A percentile compares a stretch with the other conserved stretches of the same genome.
Conservation (phyloP, 2,797 vertebrate species). For the Chaetodon trifasciatus region DNA sequence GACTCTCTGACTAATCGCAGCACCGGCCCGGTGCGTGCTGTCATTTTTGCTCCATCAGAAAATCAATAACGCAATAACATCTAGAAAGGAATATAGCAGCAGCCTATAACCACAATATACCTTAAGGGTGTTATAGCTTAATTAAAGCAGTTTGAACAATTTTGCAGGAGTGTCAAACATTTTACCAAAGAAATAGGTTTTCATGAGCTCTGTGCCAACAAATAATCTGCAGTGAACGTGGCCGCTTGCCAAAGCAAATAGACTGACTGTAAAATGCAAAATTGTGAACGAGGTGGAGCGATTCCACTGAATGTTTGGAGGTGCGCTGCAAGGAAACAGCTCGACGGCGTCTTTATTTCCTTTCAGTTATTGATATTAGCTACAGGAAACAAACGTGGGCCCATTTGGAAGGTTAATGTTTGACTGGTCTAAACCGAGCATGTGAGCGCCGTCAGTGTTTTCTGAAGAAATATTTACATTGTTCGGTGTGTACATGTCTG, state of each 20-base stretch:
- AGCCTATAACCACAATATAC: neutral
- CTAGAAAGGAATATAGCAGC: neutral
- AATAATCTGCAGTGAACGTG: slow-evolving; percentile 10
- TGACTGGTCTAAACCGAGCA: neutral
- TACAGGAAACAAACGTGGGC: slow-evolving; percentile 2
- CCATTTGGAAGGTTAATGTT: slow-evolving; percentile 7
- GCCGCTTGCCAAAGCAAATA: slow-evolving; percentile 23
- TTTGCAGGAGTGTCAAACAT: neutral
- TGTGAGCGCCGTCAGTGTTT: neutral
- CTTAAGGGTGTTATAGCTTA: neutral
- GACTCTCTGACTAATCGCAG: neutral
- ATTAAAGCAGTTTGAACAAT: neutral
- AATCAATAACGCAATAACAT: neutral
- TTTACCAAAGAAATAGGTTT: slow-evolving; percentile 10
- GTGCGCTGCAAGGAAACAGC: slow-evolving; percentile 53
- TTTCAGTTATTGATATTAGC: slow-evolving; percentile 22
- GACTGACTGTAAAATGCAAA: slow-evolving; percentile 38
- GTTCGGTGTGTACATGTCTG: neutral
- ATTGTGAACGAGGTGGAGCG: slow-evolving; percentile 12
- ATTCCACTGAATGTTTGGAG: slow-evolving; percentile 10
- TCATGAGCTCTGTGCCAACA: neutral
- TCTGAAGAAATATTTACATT: neutral
- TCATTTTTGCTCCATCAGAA: slow-evolving; percentile 11
- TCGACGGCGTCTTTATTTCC: neutral
- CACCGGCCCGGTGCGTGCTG: neutral